phyloP scores from a whole-genome alignment of 1,140 invertebrate genomes.

The Drosophila persimilis region DNA sequence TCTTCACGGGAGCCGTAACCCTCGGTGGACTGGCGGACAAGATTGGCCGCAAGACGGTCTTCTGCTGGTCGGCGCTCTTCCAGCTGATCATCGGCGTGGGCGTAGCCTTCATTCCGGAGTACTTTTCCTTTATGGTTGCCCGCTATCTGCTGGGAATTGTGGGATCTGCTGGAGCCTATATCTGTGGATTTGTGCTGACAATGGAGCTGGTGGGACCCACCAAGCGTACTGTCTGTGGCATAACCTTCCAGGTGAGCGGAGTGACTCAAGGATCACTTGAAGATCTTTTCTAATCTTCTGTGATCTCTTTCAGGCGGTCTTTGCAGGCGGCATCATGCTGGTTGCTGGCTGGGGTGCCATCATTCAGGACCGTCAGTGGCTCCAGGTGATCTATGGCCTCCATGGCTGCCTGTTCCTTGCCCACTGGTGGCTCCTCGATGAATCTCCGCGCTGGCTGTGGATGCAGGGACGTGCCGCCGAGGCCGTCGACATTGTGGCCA shows the following conservation, averaged over 20 bases:
- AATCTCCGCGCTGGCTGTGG: slow-evolving; percentile 94
- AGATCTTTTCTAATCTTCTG: background rate
- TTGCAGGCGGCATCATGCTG: slow-evolving; percentile 92
- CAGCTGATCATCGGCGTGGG: slow-evolving; percentile 89
- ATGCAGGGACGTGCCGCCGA: slow-evolving; percentile 89
- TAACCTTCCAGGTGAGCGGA: slow-evolving; percentile 87
- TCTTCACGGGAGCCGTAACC: slow-evolving; percentile 92
- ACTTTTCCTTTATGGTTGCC: slow-evolving; percentile 88
- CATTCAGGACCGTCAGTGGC: slow-evolving; percentile 88
- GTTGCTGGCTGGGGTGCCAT: slow-evolving; percentile 92
- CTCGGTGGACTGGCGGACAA: slow-evolving; percentile 94
- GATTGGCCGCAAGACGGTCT: slow-evolving; percentile 91
- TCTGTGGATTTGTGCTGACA: slow-evolving; percentile 92
- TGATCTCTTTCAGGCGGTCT: slow-evolving; percentile 84
- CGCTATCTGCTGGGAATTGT: slow-evolving; percentile 91
- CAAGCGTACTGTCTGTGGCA: slow-evolving; percentile 91
- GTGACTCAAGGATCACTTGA: background rate
- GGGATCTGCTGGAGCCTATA: slow-evolving; percentile 92
- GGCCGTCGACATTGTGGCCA: slow-evolving; percentile 89
- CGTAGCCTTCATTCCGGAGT: slow-evolving; percentile 90
- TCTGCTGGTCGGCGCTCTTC: slow-evolving; percentile 89
- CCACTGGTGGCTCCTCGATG: slow-evolving; percentile 94
- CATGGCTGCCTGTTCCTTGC: slow-evolving; percentile 89
- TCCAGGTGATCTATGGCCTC: slow-evolving; percentile 92
- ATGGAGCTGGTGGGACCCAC: slow-evolving; percentile 94